A percentile compares a stretch with the other conserved stretches of the same genome.
Evolutionary conservation across 1,140 invertebrate genomes (phyloP).

Genomic region (Drosophila grimshawi): DNA sequence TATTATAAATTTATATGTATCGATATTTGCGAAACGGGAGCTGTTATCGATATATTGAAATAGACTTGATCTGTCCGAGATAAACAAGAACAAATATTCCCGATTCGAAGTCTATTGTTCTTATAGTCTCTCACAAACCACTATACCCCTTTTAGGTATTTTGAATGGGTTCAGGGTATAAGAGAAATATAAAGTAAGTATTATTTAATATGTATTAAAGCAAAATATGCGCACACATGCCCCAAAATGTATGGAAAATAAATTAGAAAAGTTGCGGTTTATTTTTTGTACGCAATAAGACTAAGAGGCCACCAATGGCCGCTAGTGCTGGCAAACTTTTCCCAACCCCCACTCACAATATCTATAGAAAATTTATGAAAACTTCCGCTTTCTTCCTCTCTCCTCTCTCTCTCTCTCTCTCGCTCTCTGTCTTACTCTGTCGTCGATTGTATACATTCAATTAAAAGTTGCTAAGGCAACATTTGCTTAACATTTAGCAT

Average conservation of each 20-base stretch:
- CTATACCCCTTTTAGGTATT: too few relatives aligned
- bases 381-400: constrained; percentile 34
- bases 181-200: constrained; percentile 78
- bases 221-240: constrained; percentile 39
- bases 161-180: too few relatives aligned
- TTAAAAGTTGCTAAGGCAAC: constrained; percentile 71
- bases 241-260: constrained; percentile 64
- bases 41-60: too few relatives aligned
- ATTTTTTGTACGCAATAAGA: constrained; percentile 26
- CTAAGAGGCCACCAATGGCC: not conserved
- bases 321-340: constrained; percentile 56
- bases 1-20: too few relatives aligned
- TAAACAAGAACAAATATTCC: too few relatives aligned
- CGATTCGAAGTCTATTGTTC: too few relatives aligned
- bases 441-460: constrained; percentile 62
- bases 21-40: too few relatives aligned
- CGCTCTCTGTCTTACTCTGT: not conserved
- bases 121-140: too few relatives aligned
- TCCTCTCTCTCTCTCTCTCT: too few relatives aligned
- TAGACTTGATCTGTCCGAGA: too few relatives aligned
- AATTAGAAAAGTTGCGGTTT: constrained; percentile 75
- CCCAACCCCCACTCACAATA: constrained; percentile 15
- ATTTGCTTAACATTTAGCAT: constrained; percentile 70
- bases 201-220: constrained; percentile 77
- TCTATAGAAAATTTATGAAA: constrained; percentile 75